Evolutionary conservation across 2,888 invertebrate genomes (phyloP), one percentile per base, ranked within the genome.

Genomic region (Uloborus plumipes): DNA sequence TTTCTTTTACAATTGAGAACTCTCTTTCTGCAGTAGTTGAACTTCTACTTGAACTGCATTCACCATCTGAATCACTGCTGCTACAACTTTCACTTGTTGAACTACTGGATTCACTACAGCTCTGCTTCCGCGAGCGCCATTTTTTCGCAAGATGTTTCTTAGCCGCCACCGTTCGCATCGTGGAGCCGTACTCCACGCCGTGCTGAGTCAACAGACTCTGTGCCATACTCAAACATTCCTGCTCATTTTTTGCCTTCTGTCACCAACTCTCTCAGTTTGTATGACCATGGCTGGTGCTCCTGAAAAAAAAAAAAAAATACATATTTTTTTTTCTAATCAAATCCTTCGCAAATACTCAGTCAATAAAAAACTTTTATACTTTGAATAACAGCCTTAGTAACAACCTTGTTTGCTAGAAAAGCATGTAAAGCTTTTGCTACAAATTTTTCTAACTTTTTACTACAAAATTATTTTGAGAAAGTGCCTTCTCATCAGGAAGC

Each of bases 121-220:
- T 71, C 49, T 64, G 77, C 16, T 69, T 77, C 14, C 78, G 50
- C 4, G 74, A 53, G 49, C 84, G 67, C 72, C 76, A 72, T 51
- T 74, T 74, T 49, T 83, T 77, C 7, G 67, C 51, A 6, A 53
- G n/a, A 55, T 70, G 74, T 11, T 74, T 69, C 47, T 79, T 75
- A 31, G 74, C 75, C 47, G 66, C 70, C 18, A 62, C 67, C 13
- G 73, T 67, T 22, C 69, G 70, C 78, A 83, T 83, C 49, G 82
- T 83, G 59, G 84, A 75, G 71, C 74, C 74, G 62, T 66, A 79
- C 84, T 71, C 74, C 75, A 84, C 74, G 51, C 84, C 79, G 22
- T 71, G 78, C 70, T 84, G 84, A 53, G 84, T 75, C 70, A 84
- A 55, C 9, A 83, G 83, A 58, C 84, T 84, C 75, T 84, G 84